Base-by-base conservation (phyloP, 2,888 invertebrate genomes). In the Pseudanteris insignis region DNA sequence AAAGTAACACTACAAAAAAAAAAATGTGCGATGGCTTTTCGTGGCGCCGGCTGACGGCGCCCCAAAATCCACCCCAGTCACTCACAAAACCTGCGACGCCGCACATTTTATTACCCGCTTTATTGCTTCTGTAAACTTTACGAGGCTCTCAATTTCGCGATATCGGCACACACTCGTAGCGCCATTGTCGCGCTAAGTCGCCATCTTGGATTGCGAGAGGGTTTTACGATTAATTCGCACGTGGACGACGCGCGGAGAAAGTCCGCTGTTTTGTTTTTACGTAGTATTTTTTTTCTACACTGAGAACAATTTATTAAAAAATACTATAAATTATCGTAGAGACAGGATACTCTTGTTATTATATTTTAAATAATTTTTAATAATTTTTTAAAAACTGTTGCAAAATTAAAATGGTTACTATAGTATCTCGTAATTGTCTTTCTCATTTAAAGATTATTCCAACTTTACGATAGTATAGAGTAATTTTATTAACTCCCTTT, bases 101-200 rank as follows among this genome's bases (percentile, higher is more conserved):
- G 26, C 33, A 8, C 15, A 33, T 14, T 40, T 51, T 51, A 41
- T 28, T 8, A 13, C 44, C 6, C 18, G 18, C 6, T 18, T 18
- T 18, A 18, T 18, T 18, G 18, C 18, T 18, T 6, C 18, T 18
- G 14, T 48, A 28, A 37, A 43, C 11, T 55, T 47, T 36, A 55
- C 11, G 25, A 33, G 28, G 28, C 30, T 7, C 36, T 41, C 34
- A 11, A 33, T 55, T 28, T 18, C 21, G 30, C 40, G 33, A 18
- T 24, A 28, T 37, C 44, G 32, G 37, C 43, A 38, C 44, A n/a
- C n/a, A 15, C 48, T 38, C 33, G 50, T 44, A 26, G 58, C 51
- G 58, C 58, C 51, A 59, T 59, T 59, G 46, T 51, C 58, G 51
- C 59, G 51, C 6, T 2, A 2, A 8, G 32, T 24, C 59, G 51